Evolutionary conservation across 2,113 vertebrate species (phyloP).

Genomic region (Pagrus major): DNA sequence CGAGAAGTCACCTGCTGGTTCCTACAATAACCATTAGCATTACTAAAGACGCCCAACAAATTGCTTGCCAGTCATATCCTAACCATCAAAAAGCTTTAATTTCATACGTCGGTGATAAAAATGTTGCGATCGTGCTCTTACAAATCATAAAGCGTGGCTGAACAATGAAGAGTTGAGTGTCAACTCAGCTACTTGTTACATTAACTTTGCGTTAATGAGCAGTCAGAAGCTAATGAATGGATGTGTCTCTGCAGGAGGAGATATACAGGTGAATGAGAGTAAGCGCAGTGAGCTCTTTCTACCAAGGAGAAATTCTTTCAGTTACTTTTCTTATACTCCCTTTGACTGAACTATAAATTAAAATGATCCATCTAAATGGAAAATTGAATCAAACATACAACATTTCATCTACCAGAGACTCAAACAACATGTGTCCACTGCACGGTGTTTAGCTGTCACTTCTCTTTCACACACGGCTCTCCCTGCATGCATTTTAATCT

Average conservation of each 20-base stretch:
- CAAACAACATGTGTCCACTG: not conserved
- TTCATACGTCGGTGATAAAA: not conserved
- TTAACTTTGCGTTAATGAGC: not conserved
- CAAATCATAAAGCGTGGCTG: not conserved
- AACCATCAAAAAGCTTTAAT: not conserved
- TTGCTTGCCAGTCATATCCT: too few relatives aligned
- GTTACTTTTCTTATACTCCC: not conserved
- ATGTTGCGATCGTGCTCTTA: not conserved
- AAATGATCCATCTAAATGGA: not conserved
- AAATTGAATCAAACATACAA: not conserved
- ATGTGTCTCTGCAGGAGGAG: not conserved
- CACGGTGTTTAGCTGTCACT: slow-evolving; percentile 32
- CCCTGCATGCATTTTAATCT: slow-evolving; percentile 53
- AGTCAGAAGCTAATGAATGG: not conserved
- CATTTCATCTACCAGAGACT: too few relatives aligned
- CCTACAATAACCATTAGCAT: not conserved
- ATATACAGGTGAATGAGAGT: not conserved
- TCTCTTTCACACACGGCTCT: slow-evolving; percentile 36
- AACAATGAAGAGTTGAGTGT: not conserved
- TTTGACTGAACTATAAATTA: not conserved
- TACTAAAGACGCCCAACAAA: not conserved
- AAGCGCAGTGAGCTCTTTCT: not conserved
- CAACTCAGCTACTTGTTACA: not conserved
- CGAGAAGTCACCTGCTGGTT: not conserved
- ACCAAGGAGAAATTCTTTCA: not conserved